phyloP scores from a whole-genome alignment of 2,888 invertebrate genomes.

The Polietes domitor region DNA sequence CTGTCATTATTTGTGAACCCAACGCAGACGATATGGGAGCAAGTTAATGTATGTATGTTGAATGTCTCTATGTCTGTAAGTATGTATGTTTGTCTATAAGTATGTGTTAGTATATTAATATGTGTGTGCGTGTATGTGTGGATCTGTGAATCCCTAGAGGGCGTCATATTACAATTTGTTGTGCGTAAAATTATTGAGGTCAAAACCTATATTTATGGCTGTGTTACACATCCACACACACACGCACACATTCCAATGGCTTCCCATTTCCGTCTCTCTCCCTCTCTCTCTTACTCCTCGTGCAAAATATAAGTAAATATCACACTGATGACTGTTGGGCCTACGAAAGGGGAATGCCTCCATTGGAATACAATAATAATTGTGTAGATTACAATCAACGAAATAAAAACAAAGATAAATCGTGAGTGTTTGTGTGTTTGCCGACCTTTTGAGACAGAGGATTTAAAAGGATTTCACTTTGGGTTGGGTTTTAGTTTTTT shows the following conservation, averaged over 20 bases:
- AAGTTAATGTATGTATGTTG: too few relatives aligned
- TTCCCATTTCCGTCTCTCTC: constrained; percentile 2
- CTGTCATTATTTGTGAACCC: constrained; percentile 15
- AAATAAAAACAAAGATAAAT: constrained; percentile 4
- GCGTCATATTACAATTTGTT: constrained; percentile 63
- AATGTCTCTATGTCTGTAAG: neutral
- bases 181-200: constrained; percentile 65
- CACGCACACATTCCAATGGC: neutral
- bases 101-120: constrained; percentile 4
- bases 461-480: constrained; percentile 15
- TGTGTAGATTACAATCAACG: constrained; percentile 26
- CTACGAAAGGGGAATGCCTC: neutral
- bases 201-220: constrained; percentile 48
- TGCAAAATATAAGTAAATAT: neutral
- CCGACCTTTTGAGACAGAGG: constrained; percentile 1
- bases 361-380: constrained; percentile 33
- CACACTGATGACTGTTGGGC: constrained; percentile 23
- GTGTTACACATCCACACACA: neutral
- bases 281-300: neutral
- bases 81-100: constrained; percentile 1
- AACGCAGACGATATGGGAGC: neutral
- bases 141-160: constrained; percentile 47
- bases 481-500: neutral
- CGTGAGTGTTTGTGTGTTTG: neutral
- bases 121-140: constrained; percentile 1